Evolutionary conservation across 2,888 invertebrate genomes (phyloP), one percentile per base, ranked within the genome.

Genomic region (Ornithoptera priamus): DNA sequence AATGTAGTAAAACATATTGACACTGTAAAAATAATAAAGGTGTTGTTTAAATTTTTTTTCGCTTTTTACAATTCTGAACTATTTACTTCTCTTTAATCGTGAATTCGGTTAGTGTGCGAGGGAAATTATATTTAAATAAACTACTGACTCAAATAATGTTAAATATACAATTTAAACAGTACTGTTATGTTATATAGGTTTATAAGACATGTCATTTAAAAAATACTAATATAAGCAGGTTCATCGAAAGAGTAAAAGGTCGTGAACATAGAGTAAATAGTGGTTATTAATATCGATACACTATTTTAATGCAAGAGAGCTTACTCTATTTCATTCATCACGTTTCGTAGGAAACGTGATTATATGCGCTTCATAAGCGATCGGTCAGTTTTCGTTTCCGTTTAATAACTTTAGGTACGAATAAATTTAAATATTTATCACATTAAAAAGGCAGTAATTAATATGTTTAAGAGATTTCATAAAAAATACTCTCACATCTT

Each of bases 401-500:
- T 66, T 67, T 50, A 42, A 59, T 57, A 59, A 46, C 17, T 59
- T 57, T 57, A 50, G 59, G 12, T 18, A 57, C 18, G 18, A 65
- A 65, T 65, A 65, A 59, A 65, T 65, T 65, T 65, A 59, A 65
- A 65, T 65, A 59, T 24, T 65, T 59, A 65, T 65, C 57, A 65
- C 65, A 57, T 65, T 65, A 53, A 4, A 65, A 65, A 59, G 58
- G 46, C 58, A 58, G 8, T 42, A 58, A 22, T 65, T 65, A 58
- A 65, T 42, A 65, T 30, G 30, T 59, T 30, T 12, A 59, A 3
- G 30, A 30, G 20, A 24, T 30, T 17, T 30, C 10, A 20, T 59
- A 59, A 59, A 6, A 15, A 12, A 59, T 22, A 15, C 30, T 15
- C 5, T 20, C 30, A 59, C 5, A 24, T 24, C 20, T 20, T 59